A percentile compares a stretch with the other conserved stretches of the same genome.
These are phyloP conservation scores for Sibirionetta formosa DNA, from an alignment of 2,797 vertebrate genomes.

Conservation along the genomic window DNA sequence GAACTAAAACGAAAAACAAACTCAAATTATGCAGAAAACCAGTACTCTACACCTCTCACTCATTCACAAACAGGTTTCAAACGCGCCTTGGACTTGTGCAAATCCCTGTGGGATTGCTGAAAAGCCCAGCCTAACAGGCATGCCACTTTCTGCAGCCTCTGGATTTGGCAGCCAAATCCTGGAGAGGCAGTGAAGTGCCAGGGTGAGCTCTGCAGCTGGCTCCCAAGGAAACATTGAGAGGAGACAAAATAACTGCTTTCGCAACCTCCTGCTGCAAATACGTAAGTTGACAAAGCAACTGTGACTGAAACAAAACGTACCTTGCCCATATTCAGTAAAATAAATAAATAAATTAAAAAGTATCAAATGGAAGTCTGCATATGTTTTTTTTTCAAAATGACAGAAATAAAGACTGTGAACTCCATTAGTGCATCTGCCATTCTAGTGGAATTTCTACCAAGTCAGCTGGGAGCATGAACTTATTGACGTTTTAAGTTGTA, in stretches of 20 bases:
- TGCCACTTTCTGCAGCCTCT: background rate
- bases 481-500: background rate
- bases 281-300: fast-evolving
- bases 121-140: fast-evolving
- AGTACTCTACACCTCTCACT: background rate
- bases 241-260: background rate
- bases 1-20: background rate
- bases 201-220: background rate
- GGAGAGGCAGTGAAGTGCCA: fast-evolving
- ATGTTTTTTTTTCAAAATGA: background rate
- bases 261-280: background rate
- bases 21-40: background rate
- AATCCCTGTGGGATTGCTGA: background rate
- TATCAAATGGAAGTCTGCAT: fast-evolving
- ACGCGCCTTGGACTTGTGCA: background rate
- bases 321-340: background rate
- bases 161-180: background rate
- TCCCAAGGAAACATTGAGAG: background rate
- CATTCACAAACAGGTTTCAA: background rate
- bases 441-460: background rate
- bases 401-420: background rate
- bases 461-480: background rate
- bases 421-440: background rate
- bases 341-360: background rate
- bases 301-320: background rate